Evolutionary conservation across 37 sponge, comb jelly and placozoan genomes (phyloP).

Genomic region (Dysidea cf. avara): DNA sequence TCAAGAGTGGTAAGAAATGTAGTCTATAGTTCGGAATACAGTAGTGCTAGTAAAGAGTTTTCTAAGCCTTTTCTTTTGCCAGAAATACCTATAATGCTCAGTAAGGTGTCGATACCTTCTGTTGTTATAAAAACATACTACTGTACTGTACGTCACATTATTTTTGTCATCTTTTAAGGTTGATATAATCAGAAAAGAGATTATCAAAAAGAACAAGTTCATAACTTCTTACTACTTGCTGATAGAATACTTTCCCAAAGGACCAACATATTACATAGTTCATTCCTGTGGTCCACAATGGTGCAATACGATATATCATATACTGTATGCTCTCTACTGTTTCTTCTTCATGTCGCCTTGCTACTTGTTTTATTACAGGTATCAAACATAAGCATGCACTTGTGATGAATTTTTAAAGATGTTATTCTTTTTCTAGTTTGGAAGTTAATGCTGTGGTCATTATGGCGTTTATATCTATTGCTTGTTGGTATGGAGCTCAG

Average conservation of each 20-base stretch:
- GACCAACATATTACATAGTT: constrained; percentile 1
- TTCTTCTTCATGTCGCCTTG: constrained; percentile 5
- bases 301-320: constrained; percentile 31
- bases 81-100: no score
- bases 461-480: constrained; percentile 12
- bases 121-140: no score
- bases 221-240: constrained; percentile 29
- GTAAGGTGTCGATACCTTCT: no score
- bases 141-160: no score
- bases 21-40: no score
- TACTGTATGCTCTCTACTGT: constrained; percentile 34
- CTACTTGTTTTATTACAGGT: constrained; percentile 29
- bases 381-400: background rate
- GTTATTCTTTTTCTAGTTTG: constrained; percentile 2
- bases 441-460: constrained; percentile 14
- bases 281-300: no score
- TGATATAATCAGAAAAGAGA: constrained; percentile 13
- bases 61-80: no score
- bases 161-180: constrained; percentile 22
- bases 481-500: constrained; percentile 61
- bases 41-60: no score
- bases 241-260: constrained; percentile 11
- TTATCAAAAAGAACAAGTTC: constrained; percentile 21
- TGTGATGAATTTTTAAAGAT: no score
- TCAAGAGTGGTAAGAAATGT: no score